Evolutionary conservation across 2,113 vertebrate genomes (phyloP).

Genomic region (Mugil cephalus): DNA sequence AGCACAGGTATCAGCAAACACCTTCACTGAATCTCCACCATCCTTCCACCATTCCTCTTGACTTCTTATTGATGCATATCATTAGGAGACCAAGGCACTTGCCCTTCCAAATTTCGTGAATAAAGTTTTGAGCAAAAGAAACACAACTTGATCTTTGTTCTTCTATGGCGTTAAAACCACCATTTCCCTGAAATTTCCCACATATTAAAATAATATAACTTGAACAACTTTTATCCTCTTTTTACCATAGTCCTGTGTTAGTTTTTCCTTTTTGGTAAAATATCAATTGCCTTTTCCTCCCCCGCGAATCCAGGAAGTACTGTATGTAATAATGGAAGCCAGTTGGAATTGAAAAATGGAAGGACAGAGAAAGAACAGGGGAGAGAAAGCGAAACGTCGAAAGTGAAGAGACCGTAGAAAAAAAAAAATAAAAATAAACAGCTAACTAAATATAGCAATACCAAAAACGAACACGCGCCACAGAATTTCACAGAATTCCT

Average conservation of each 20-base stretch:
- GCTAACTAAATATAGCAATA: conserved; percentile 78
- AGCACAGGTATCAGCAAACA: conserved; percentile 70
- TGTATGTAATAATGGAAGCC: conserved; percentile 50
- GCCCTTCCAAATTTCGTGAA: conserved; percentile 58
- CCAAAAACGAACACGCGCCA: conserved; percentile 77
- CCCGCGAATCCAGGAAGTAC: conserved; percentile 40
- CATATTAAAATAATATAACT: background rate
- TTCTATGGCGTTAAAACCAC: conserved; percentile 26
- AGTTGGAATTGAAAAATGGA: conserved; percentile 40
- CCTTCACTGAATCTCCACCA: conserved; percentile 18
- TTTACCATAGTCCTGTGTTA: background rate
- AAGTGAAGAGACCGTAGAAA: conserved; percentile 60
- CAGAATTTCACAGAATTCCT: conserved; percentile 83
- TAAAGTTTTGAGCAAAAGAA: conserved; percentile 25
- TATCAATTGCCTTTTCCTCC: conserved; percentile 23
- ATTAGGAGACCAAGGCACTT: conserved; percentile 66
- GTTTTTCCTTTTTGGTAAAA: conserved; percentile 31
- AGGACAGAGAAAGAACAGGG: conserved; percentile 49
- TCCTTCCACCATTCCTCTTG: conserved; percentile 31
- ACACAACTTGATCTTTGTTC: conserved; percentile 29
- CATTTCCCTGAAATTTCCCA: conserved; percentile 56
- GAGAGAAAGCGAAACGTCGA: conserved; percentile 41
- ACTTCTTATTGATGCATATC: conserved; percentile 51
- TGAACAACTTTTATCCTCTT: background rate
- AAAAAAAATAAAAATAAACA: conserved; percentile 46